Base-by-base conservation (phyloP, 2,113 vertebrate genomes). In the Rhinogobius similis region DNA sequence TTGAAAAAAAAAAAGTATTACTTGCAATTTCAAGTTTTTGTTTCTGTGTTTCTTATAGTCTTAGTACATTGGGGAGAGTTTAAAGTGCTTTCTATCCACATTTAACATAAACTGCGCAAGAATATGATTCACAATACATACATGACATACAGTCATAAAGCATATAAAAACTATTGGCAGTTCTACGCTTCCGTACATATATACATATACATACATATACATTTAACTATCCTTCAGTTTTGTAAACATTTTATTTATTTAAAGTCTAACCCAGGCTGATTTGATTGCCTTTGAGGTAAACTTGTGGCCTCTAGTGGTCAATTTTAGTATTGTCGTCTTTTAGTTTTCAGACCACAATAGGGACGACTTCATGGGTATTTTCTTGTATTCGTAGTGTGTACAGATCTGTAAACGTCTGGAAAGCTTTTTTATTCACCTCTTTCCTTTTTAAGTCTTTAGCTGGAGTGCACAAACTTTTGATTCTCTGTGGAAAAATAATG, bases 401-500 rank as follows among this genome's bases (percentile, higher is more conserved):
- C 29, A 89, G 70, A 38, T 2, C 72, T 21, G 76, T 85, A 63
- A 88, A 88, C 11, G 78, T 79, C 46, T 82, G 78, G 75, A 87
- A 86, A 1, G 86, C 84, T 55, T 77, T 69, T 32, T 39, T 68
- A 56, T 81, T 76, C 26, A 50, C 29, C 20, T 13, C 23, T 39
- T 24, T 24, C 65, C 70, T 62, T 32, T 43, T 0, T 58, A 93
- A 43, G 70, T 92, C 88, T 26, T 85, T 78, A 10, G 88, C 77
- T 67, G 93, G 90, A 3, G 74, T 88, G 81, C 90, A 92, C 36
- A 93, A 80, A 44, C 46, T 38, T 64, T 71, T 83, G 21, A 93
- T 12, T 84, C 90, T 90, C 93, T 90, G 80, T 26, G 13, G 11
- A 21, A 52, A 65, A 5, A 55, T 61, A 75, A 39, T 52, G 23